A percentile compares a stretch with the other conserved stretches of the same genome.
Conservation (phyloP, 2,888 invertebrate species). For the Brenthis ino region DNA sequence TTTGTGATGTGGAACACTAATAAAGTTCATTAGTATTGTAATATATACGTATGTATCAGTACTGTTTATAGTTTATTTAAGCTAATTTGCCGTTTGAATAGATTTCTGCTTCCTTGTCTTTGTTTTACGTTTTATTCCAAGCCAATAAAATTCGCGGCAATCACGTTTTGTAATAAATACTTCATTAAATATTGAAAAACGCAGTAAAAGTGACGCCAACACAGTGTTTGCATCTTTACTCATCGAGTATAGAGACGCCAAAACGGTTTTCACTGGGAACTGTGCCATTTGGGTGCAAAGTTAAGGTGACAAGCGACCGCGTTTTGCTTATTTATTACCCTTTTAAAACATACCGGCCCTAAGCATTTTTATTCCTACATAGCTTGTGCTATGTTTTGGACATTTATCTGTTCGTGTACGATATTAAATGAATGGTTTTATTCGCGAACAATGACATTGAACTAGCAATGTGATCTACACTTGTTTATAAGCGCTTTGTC, state of each 20-base stretch:
- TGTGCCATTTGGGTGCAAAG: conserved; percentile 64
- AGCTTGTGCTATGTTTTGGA: conserved; percentile 35
- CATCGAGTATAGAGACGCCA: conserved; percentile 42
- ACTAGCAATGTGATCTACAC: conserved; percentile 18
- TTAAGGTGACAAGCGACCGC: conserved; percentile 65
- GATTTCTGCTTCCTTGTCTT: conserved; percentile 21
- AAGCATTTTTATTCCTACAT: conserved; percentile 41
- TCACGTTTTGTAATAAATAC: conserved; percentile 11
- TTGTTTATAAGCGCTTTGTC: conserved; percentile 17
- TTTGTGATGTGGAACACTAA: conserved; percentile 56
- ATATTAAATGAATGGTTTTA: conserved; percentile 17
- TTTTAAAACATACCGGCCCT: conserved; percentile 55
- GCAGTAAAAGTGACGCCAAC: conserved; percentile 9
- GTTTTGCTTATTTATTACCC: conserved; percentile 59
- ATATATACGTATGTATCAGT: conserved; percentile 1
- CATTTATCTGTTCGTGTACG: conserved; percentile 1
- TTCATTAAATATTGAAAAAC: conserved; percentile 22
- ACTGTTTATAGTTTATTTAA: not conserved
- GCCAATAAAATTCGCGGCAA: conserved; percentile 27
- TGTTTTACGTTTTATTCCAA: conserved; percentile 14
- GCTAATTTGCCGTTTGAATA: not conserved
- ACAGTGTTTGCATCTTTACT: conserved; percentile 9
- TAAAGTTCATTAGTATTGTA: conserved; percentile 27
- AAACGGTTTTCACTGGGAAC: conserved; percentile 65
- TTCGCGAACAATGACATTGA: conserved; percentile 19